Evolutionary conservation across 1,140 invertebrate genomes (phyloP).

Genomic region (Drosophila hydei): DNA sequence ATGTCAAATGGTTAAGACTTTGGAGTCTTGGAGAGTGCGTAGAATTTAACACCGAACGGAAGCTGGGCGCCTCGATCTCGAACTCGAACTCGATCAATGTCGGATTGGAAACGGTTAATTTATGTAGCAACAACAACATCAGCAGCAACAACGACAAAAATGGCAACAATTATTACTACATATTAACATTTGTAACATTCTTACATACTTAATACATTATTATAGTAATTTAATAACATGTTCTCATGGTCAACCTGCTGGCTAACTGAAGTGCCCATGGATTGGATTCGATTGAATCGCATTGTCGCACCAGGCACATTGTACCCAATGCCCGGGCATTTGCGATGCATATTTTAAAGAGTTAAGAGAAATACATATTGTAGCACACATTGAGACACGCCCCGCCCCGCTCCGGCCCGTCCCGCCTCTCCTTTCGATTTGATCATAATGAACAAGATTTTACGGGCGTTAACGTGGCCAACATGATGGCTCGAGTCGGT

Average conservation of each 20-base stretch:
- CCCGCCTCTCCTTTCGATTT: conserved; percentile 15
- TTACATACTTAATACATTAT: conserved; percentile 83
- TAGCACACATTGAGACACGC: conserved; percentile 9
- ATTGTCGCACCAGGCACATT: conserved; percentile 28
- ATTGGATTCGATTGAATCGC: conserved; percentile 31
- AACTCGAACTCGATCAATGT: conserved; percentile 49
- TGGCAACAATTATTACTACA: conserved; percentile 76
- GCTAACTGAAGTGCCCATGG: conserved; percentile 21
- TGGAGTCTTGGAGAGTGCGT: conserved; percentile 46
- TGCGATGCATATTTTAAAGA: conserved; percentile 77
- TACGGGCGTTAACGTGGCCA: conserved; percentile 54
- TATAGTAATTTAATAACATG: conserved; percentile 84
- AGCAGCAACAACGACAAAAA: conserved; percentile 50
- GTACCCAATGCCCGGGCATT: conserved; percentile 22
- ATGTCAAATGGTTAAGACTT: conserved; percentile 34
- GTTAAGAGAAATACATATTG: conserved; percentile 69
- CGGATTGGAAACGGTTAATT: conserved; percentile 49
- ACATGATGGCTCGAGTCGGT: conserved; percentile 37
- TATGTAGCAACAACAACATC: conserved; percentile 43
- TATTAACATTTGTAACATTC: conserved; percentile 83
- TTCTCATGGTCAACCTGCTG: conserved; percentile 83
- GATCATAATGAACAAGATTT: conserved; percentile 74
- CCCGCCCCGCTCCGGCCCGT: neutral
- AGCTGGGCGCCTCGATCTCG: neutral
- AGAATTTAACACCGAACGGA: conserved; percentile 37